A percentile compares a stretch with the other conserved stretches of the same genome.
Conservation (phyloP, 2,797 vertebrate species). For the Cynopterus sphinx region DNA sequence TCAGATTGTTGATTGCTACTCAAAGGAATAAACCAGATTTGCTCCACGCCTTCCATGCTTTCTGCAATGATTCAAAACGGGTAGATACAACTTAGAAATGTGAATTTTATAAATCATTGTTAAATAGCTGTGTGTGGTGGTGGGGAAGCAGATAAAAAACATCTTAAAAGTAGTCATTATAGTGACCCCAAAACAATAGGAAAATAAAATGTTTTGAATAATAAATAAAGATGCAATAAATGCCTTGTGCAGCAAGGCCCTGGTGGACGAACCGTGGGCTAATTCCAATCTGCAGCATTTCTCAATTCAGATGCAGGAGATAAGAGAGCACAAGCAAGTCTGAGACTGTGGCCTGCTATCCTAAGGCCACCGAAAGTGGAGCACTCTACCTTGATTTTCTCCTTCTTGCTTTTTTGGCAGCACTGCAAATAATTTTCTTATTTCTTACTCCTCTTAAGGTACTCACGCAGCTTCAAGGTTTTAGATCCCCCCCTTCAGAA, state of each 20-base stretch:
- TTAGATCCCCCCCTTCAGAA: conserved; percentile 55
- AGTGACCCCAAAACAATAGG: conserved; percentile 21
- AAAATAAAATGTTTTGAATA: not conserved
- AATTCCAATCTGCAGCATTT: not conserved
- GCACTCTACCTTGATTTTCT: not conserved
- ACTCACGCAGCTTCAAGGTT: not conserved
- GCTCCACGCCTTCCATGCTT: not conserved
- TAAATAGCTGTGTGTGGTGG: not conserved
- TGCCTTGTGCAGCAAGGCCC: not conserved
- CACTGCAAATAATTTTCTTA: not conserved
- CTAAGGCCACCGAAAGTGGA: not conserved
- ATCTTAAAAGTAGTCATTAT: not conserved
- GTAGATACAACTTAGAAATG: not conserved
- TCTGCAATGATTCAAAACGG: conserved; percentile 10
- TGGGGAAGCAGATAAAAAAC: not conserved
- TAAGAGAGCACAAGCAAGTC: not conserved
- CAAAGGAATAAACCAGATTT: not conserved
- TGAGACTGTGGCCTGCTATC: not conserved
- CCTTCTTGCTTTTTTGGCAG: not conserved
- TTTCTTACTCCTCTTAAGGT: conserved; percentile 3
- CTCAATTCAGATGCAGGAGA: not conserved
- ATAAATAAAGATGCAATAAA: conserved; percentile 37
- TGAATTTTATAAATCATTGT: not conserved
- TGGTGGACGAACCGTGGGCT: not conserved
- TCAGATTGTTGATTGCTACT: not conserved